A percentile compares a stretch with the other conserved stretches of the same genome.
phyloP scores from a whole-genome alignment of 2,113 vertebrate species.

The Malurus alboscapulatus region DNA sequence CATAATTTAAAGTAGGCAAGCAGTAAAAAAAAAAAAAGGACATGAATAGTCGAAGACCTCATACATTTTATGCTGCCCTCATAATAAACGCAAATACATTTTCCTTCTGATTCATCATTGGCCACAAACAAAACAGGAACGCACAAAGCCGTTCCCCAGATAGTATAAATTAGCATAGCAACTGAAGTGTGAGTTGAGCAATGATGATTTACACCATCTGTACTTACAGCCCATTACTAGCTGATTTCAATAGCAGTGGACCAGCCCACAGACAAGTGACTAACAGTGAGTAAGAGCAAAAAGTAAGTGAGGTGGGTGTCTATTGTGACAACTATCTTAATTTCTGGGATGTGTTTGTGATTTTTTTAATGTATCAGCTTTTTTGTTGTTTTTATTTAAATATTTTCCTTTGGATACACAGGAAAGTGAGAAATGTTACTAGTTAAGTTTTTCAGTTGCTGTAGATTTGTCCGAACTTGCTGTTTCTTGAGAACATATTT shows the following conservation, averaged over 20 bases:
- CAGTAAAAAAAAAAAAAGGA: not conserved
- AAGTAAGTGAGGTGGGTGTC: not conserved
- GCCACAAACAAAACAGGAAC: conserved; percentile 38
- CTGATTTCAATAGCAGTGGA: not conserved
- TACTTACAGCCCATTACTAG: conserved; percentile 9
- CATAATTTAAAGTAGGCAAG: not conserved
- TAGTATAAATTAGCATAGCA: conserved; percentile 37
- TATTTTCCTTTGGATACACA: not conserved
- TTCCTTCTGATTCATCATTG: conserved; percentile 38
- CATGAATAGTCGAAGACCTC: conserved; percentile 46
- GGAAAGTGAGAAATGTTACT: not conserved
- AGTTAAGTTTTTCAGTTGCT: not conserved
- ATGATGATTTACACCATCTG: conserved; percentile 34
- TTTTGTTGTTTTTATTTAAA: not conserved
- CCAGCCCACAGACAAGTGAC: conserved; percentile 29
- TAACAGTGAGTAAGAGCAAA: conserved; percentile 21
- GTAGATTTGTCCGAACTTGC: conserved; percentile 23
- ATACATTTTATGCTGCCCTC: conserved; percentile 13
- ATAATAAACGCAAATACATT: conserved; percentile 36
- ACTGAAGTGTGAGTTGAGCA: conserved; percentile 17
- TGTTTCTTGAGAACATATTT: conserved; percentile 20
- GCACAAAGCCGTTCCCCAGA: not conserved
- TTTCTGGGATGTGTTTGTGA: not conserved
- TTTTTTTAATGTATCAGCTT: not conserved
- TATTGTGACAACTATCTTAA: conserved; percentile 9